Conservation (phyloP, 1,140 invertebrate species). For the Protaetia brevitarsis region DNA sequence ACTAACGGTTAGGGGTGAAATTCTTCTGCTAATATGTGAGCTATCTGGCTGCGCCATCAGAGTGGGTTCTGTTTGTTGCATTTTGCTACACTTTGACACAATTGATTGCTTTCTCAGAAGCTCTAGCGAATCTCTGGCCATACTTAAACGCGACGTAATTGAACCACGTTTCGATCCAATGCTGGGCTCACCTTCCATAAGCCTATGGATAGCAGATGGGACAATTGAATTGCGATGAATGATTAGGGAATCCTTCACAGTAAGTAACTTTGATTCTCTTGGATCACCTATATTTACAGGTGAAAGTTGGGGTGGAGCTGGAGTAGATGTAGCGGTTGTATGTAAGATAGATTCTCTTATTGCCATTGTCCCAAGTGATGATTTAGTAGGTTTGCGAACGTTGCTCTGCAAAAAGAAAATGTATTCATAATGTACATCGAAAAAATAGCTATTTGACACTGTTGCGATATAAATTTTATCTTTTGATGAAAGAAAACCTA, state of each 20-base stretch:
- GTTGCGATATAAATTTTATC: too few relatives aligned
- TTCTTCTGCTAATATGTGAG: neutral
- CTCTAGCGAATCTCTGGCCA: slow-evolving; percentile 31
- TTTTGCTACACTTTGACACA: slow-evolving; percentile 15
- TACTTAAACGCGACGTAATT: slow-evolving; percentile 27
- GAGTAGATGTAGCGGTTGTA: neutral
- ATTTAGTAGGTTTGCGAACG: neutral
- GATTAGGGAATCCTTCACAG: slow-evolving; percentile 11
- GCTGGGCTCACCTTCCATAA: neutral
- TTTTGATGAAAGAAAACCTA: too few relatives aligned
- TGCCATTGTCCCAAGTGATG: neutral
- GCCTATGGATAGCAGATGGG: neutral
- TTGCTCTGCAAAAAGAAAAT: neutral
- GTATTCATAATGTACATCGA: too few relatives aligned
- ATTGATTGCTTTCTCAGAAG: slow-evolving; percentile 27
- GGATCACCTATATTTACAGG: neutral
- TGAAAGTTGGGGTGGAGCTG: neutral
- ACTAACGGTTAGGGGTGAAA: neutral
- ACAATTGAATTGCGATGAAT: neutral
- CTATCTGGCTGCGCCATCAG: neutral
- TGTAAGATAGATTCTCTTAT: neutral
- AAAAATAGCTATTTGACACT: too few relatives aligned
- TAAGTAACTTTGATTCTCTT: neutral
- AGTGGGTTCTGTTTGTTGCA: neutral
- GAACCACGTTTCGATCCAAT: slow-evolving; percentile 22